A percentile compares a stretch with the other conserved stretches of the same genome.
phyloP scores from a whole-genome alignment of 1,140 invertebrate species.

The Drosophila sechellia region DNA sequence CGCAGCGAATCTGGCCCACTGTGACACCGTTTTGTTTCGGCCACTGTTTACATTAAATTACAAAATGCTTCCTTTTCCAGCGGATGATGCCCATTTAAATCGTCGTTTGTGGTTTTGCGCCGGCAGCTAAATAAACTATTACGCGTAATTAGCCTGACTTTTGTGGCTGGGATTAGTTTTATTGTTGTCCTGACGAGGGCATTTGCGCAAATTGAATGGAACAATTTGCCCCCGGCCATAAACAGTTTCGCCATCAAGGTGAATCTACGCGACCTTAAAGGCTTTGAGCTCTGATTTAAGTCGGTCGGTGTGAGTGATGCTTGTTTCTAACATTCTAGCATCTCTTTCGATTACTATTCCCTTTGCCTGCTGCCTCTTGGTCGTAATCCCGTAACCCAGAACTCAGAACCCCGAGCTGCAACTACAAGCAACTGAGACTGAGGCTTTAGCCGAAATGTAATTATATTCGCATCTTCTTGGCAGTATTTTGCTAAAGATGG shows the following conservation, averaged over 20 bases:
- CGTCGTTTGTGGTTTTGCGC: constrained; percentile 58
- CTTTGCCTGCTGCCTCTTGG: constrained; percentile 6
- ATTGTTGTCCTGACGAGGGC: constrained; percentile 40
- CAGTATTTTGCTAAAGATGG: constrained; percentile 30
- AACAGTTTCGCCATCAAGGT: constrained; percentile 9
- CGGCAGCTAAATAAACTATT: constrained; percentile 57
- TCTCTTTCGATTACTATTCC: not conserved
- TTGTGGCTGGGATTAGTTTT: constrained; percentile 32
- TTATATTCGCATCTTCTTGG: constrained; percentile 39
- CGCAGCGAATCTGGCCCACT: constrained; percentile 10
- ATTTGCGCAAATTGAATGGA: constrained; percentile 69
- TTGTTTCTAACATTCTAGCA: not conserved
- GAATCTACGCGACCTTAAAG: not conserved
- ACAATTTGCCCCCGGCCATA: constrained; percentile 1
- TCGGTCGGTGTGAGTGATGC: not conserved
- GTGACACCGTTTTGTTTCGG: constrained; percentile 18
- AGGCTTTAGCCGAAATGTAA: constrained; percentile 48
- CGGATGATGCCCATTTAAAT: constrained; percentile 45
- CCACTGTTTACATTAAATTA: constrained; percentile 51
- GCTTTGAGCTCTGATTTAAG: constrained; percentile 5
- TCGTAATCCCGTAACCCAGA: constrained; percentile 14
- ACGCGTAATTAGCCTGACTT: constrained; percentile 62
- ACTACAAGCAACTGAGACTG: not conserved
- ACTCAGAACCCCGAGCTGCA: constrained; percentile 1
- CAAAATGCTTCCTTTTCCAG: constrained; percentile 46